These are phyloP conservation scores for Atherinosoma microstoma DNA, from an alignment of 2,797 vertebrate species.

Conservation along the genomic window DNA sequence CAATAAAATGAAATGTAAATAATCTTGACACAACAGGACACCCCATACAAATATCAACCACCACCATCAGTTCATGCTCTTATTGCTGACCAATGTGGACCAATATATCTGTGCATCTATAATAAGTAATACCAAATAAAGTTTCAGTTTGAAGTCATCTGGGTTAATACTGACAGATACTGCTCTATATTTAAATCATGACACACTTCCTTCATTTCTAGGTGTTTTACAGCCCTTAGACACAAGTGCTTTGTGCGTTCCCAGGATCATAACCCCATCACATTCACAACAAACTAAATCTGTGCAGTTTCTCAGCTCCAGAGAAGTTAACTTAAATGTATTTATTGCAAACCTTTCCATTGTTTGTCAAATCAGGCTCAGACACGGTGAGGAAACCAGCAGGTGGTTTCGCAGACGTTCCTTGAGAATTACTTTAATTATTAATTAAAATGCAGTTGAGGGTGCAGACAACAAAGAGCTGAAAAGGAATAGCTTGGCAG, in stretches of 20 bases:
- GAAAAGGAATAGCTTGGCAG: conserved; percentile 74
- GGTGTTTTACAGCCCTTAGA: conserved; percentile 46
- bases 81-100: too few species aligned
- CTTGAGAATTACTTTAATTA: conserved; percentile 80
- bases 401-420: conserved; percentile 76
- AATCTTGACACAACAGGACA: too few species aligned
- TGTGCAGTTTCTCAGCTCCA: conserved; percentile 32
- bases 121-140: background rate
- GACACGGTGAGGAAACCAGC: conserved; percentile 61
- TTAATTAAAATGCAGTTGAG: conserved; percentile 82
- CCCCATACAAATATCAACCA: too few species aligned
- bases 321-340: conserved; percentile 46
- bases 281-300: conserved; percentile 64
- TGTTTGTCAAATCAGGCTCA: conserved; percentile 37
- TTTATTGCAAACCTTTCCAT: conserved; percentile 38
- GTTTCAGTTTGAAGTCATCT: background rate
- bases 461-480: conserved; percentile 80
- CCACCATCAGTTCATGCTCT: too few species aligned
- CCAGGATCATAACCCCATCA: conserved; percentile 54
- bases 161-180: conserved; percentile 1
- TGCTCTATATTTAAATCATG: conserved; percentile 43
- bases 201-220: conserved; percentile 51
- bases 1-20: too few species aligned
- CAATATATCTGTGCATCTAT: background rate
- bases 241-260: conserved; percentile 14